Base-by-base conservation (phyloP, 1,140 invertebrate genomes). In the Propsilocerus akamusi region DNA sequence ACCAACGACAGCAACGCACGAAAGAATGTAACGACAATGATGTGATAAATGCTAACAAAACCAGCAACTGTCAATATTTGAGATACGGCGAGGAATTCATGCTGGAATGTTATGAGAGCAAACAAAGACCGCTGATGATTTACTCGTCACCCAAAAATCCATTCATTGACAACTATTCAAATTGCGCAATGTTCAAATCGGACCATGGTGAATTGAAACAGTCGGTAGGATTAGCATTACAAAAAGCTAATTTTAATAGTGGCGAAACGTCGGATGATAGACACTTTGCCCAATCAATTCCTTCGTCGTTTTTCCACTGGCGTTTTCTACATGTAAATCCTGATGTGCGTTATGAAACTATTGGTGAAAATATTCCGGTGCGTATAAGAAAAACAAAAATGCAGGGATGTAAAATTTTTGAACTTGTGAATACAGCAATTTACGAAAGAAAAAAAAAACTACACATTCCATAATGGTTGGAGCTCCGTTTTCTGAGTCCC, bases 351-450 rank as follows among this genome's bases (percentile, higher is more conserved):
- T 41, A 41, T 17, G 34, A 41, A 17, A 41, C 14, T 8, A 41
- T 41, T 41, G 34, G 34, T 17, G 34, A 41, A 41, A 41, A 41
- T 41, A 41, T 41, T 41, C 34, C 34, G 34, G 34, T 41, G 14
- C 22, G 34, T 41, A 41, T 30, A n/a, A 11, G 6, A 11, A n/a
- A n/a, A 30, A 3, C 2, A 11, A n/a, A 30, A 11, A n/a, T 8
- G 2, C n/a, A 11, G 10, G 2, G n/a, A 30, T 20, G 34, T 7
- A 20, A 20, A 20, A 6, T 41, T 8, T 20, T 7, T 37, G 12
- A 37, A 37, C n/a, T 37, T 12, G 14, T 37, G 32, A 17, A 2
- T 2, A 17, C 34, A 41, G n/a, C n/a, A n/a, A n/a, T n/a, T n/a
- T n/a, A n/a, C n/a, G n/a, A n/a, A n/a, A n/a, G n/a, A n/a, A n/a